These are phyloP conservation scores for Clitarchus hookeri DNA, from an alignment of 2,888 invertebrate species.

Conservation along the genomic window DNA sequence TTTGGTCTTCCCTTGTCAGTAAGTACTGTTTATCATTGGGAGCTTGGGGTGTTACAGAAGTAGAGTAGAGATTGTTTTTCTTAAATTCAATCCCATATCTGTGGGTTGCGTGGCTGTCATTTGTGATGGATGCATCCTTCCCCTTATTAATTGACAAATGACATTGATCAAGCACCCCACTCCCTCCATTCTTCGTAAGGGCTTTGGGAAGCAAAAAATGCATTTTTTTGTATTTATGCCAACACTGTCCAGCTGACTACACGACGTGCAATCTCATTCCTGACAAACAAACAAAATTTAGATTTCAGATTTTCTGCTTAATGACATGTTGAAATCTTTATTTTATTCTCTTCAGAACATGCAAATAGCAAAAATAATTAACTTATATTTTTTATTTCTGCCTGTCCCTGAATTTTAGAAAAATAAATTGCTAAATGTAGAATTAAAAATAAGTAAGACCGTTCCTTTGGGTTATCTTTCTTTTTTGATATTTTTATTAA, in stretches of 20 bases:
- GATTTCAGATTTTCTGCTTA: no score
- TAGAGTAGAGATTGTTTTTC: neutral
- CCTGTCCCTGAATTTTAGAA: no score
- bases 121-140: neutral
- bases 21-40: constrained; percentile 33
- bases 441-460: no score
- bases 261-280: no score
- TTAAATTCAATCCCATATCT: neutral
- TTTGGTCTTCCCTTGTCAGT: constrained; percentile 43
- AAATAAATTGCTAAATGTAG: no score
- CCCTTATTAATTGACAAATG: neutral
- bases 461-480: no score
- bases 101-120: neutral
- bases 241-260: neutral
- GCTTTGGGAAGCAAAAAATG: neutral
- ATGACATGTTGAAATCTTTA: no score
- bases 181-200: neutral
- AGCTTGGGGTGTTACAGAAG: neutral
- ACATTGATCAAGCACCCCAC: neutral
- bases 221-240: neutral
- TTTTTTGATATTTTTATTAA: no score
- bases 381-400: no score
- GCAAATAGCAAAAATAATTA: no score
- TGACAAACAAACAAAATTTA: no score
- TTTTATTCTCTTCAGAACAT: no score